Evolutionary conservation across 2,888 invertebrate species (phyloP), one percentile per base, ranked within the genome.

Genomic region (Phragmatobia fuliginosa): DNA sequence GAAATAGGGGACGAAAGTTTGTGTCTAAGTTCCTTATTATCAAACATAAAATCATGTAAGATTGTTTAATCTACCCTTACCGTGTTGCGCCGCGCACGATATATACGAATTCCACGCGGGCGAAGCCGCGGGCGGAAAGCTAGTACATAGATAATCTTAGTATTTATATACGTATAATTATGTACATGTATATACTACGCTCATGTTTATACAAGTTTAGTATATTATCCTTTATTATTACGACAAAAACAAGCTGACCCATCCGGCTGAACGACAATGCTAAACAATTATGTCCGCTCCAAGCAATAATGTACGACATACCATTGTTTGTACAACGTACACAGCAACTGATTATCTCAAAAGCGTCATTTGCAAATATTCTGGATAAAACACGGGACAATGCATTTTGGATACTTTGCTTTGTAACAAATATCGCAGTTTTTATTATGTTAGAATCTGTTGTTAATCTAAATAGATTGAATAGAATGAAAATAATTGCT

Each of bases 301-400:
- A 62, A 45, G 58, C 58, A 63, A 63, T 58, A 62, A 21, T 25
- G 62, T 60, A 60, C 31, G 41, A 32, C 68, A 28, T 56, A 60
- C 41, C 49, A 64, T 58, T 63, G 59, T 68, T 68, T 64, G 60
- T 64, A 33, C 3, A 64, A 25, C 59, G 38, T 32, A 63, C 32
- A 64, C 63, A 64, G 60, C 49, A 63, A 67, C 62, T 67, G 61
- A 67, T 63, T 59, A 63, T 58, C 32, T 62, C n/a, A 58, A 28
- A 45, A 33, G 18, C 49, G 36, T 45, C 59, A 68, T 32, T 61
- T 62, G 16, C 52, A 56, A 18, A 25, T 36, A 18, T 6, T 41
- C 33, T 56, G 31, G 36, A 16, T 28, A 31, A 62, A 38, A 52
- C 10, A 25, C 60, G n/a, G n/a, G 25, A 31, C 11, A 61, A 38